Evolutionary conservation across 92 coral and sea anemone genomes (phyloP).

Genomic region (Zoanthus gigantus): DNA sequence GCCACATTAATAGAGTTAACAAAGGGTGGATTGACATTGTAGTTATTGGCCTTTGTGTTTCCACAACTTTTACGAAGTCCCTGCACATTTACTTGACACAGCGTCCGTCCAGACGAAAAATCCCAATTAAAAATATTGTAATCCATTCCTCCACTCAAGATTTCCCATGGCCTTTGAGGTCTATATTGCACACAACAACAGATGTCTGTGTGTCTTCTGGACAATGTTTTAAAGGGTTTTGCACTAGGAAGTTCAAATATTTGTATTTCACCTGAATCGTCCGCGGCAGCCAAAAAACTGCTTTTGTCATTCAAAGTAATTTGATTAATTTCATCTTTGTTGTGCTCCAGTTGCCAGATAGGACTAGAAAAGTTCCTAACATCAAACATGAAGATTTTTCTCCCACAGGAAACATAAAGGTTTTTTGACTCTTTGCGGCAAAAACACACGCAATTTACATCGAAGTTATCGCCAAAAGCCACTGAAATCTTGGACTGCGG

Average conservation of each 20-base stretch:
- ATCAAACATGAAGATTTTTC: slow-evolving; percentile 77
- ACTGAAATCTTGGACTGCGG: slow-evolving; percentile 60
- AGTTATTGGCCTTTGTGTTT: slow-evolving; percentile 40
- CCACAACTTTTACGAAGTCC: slow-evolving; percentile 56
- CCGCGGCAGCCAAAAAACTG: slow-evolving; percentile 84
- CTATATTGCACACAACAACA: slow-evolving; percentile 94
- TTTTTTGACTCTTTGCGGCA: slow-evolving; percentile 72
- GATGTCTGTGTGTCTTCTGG: slow-evolving; percentile 76
- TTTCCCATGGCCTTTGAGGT: slow-evolving; percentile 89
- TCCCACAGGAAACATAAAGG: slow-evolving; percentile 84
- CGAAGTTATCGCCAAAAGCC: slow-evolving; percentile 40
- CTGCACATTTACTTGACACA: slow-evolving; percentile 71
- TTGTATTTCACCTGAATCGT: slow-evolving; percentile 87
- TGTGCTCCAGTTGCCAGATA: slow-evolving; percentile 74
- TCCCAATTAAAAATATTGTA: slow-evolving; percentile 88
- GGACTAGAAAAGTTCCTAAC: slow-evolving; percentile 67
- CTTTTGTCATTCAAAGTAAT: slow-evolving; percentile 75
- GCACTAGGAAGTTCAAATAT: slow-evolving; percentile 78
- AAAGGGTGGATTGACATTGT: slow-evolving; percentile 90
- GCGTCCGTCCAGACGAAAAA: slow-evolving; percentile 82
- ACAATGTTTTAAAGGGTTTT: slow-evolving; percentile 79
- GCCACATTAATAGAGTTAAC: slow-evolving; percentile 88
- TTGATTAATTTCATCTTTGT: slow-evolving; percentile 93
- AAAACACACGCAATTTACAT: slow-evolving; percentile 76
- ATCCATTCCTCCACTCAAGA: slow-evolving; percentile 92